Evolutionary conservation across 2,113 vertebrate species (phyloP), one percentile per base, ranked within the genome.

Genomic region (Aegithalos caudatus): DNA sequence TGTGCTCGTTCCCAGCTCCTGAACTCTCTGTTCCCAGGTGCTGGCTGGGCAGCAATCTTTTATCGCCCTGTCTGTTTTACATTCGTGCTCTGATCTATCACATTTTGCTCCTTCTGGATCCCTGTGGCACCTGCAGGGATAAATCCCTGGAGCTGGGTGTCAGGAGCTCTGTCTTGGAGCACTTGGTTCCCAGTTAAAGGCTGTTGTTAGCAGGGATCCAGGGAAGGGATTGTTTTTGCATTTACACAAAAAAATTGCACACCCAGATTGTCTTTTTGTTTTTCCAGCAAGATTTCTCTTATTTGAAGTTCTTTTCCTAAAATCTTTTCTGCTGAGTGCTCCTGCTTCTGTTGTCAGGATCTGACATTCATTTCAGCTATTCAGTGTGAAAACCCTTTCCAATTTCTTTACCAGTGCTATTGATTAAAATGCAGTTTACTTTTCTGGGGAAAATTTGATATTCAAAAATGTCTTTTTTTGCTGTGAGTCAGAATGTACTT

Each of bases 401-500:
- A 82, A 53, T 88, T 90, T 80, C 85, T 93, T 92, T 90, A 81
- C 76, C 40, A 74, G 82, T 81, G 77, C 72, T 77, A 87, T 92
- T 88, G 86, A 93, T 94, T 93, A 94, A 94, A 97, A 93, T 83
- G 64, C 60, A 93, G 64, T 90, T 88, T 92, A 90, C 71, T 44
- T 94, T 95, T 58, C 82, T 81, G 66, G 81, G 85, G 90, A 95
- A 73, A 95, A 95, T 80, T 62, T 78, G 89, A 92, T 96, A 92
- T 94, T 95, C 79, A 82, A 86, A 96, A 96, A 77, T 83, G 85
- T 88, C 66, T 85, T 85, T 85, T 85, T 96, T 95, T 7, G 14
- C 61, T 71, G 35, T 90, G 94, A 92, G 81, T 95, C 96, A 95
- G 89, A 97, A 97, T 91, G 94, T 95, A 89, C 95, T 95, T 97